A percentile compares a stretch with the other conserved stretches of the same genome.
These are phyloP conservation scores for Adelges cooleyi DNA, from an alignment of 1,140 invertebrate genomes.

Conservation along the genomic window DNA sequence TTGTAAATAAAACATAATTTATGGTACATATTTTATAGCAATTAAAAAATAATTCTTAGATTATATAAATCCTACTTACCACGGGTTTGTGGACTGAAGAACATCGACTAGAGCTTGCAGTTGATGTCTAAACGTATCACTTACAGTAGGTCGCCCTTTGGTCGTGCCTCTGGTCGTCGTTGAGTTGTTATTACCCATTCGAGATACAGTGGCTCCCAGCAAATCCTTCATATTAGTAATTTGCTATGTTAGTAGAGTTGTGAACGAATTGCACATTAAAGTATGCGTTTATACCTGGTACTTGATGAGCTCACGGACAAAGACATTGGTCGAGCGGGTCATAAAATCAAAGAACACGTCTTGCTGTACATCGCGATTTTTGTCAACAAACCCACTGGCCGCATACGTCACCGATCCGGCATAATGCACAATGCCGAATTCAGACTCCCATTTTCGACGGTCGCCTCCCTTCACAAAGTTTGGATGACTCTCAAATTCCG, in stretches of 20 bases:
- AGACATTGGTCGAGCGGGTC: slow-evolving; percentile 70
- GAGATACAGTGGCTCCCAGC: slow-evolving; percentile 42
- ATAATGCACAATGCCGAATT: slow-evolving; percentile 88
- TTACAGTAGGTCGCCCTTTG: slow-evolving; percentile 84
- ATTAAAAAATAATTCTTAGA: too few species aligned
- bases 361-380: slow-evolving; percentile 90
- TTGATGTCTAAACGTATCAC: slow-evolving; percentile 84
- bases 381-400: slow-evolving; percentile 90
- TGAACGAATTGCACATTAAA: too few species aligned
- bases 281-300: slow-evolving; percentile 49
- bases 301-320: slow-evolving; percentile 76
- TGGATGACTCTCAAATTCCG: slow-evolving; percentile 74
- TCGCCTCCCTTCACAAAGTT: slow-evolving; percentile 81
- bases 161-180: slow-evolving; percentile 68
- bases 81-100: slow-evolving; percentile 79
- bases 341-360: slow-evolving; percentile 91
- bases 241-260: too few species aligned
- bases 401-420: slow-evolving; percentile 88
- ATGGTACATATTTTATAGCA: too few species aligned
- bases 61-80: too few species aligned
- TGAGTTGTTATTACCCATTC: slow-evolving; percentile 39
- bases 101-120: slow-evolving; percentile 84
- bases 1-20: too few species aligned
- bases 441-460: slow-evolving; percentile 76
- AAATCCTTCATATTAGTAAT: slow-evolving; percentile 41